Base-by-base conservation (phyloP, 2,888 invertebrate genomes). In the Dilophus febrilis region DNA sequence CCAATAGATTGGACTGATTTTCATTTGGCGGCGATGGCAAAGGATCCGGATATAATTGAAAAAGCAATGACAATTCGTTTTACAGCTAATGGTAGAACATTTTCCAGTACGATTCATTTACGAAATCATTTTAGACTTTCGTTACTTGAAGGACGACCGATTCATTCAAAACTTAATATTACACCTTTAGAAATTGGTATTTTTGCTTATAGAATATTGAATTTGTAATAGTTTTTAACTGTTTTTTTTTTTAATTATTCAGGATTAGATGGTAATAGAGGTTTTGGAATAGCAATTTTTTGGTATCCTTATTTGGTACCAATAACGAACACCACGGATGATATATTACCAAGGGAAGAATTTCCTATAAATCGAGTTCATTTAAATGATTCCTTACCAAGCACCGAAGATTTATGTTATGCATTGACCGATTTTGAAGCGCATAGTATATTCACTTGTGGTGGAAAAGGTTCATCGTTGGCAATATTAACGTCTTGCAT, bases 381-480 rank as follows among this genome's bases (percentile, higher is more conserved):
- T 37, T 62, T 64, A 58, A 38, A 55, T n/a, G 48, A 46, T 4
- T 49, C 48, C 16, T 36, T 44, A 12, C 39, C 45, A 11, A 40
- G 42, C 29, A 37, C 36, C 5, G 54, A 60, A 10, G 58, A 52
- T 3, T 51, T 50, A 8, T 65, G 69, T 33, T 22, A 22, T 2
- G 42, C 57, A 1, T 67, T 77, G 19, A 57, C 61, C 7, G 65
- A 66, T 11, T 51, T 53, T 1, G 64, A 64, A 12, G 68, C 75
- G 19, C 62, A 65, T 18, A 69, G 71, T 45, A 58, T 71, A 1
- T 54, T 58, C 8, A 55, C 77, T 10, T 77, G 79, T 1, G 87
- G 87, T 1, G 85, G 84, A 1, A 87, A 86, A 58, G 85, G 80
- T 10, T 73, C 77, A 2, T 84, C 85, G 3, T 58, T 87, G 12